Base-by-base conservation (phyloP, 2,797 vertebrate species). In the Sebastes vulpes region DNA sequence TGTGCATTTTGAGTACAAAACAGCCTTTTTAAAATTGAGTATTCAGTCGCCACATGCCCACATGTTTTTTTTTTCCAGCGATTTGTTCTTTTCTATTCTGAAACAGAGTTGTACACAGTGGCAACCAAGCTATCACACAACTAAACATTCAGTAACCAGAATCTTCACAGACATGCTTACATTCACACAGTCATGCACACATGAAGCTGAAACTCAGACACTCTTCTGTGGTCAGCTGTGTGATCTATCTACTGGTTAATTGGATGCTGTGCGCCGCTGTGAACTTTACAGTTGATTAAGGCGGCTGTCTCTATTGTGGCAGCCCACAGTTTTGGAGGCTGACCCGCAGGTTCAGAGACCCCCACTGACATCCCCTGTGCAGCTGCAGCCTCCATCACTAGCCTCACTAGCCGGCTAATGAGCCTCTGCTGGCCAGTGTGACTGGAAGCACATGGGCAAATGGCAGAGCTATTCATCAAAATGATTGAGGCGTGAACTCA, bases 211-310 rank as follows among this genome's bases (percentile, higher is more conserved):
- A 63, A 38, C 28, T 54, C 48, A 16, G 48, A 67, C 58, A 25
- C 57, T 77, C 48, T 35, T 76, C 72, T 26, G 60, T 72, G 78
- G 83, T 82, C 79, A 80, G 58, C 29, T 23, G 25, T 67, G 57
- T 85, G 88, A 92, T 93, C 92, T 88, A 91, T 89, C 84, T 65
- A 25, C 75, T 32, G 25, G 65, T 72, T 93, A 94, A 94, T 94
- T 93, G 91, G 91, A 83, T 60, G 77, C 72, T 54, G 61, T 87
- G 81, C 28, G 73, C 57, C 5, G 54, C 82, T 79, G 85, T 93
- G 86, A 92, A 89, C 88, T 86, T 65, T 90, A 71, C 79, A 81
- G 73, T 66, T 89, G 87, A 95, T 94, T 91, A 92, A 90, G 82
- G 79, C 42, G 9, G 42, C 76, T 77, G 67, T 83, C 84, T 89